These are phyloP conservation scores for Sialia sialis DNA, from an alignment of 2,113 vertebrate species.

Conservation along the genomic window DNA sequence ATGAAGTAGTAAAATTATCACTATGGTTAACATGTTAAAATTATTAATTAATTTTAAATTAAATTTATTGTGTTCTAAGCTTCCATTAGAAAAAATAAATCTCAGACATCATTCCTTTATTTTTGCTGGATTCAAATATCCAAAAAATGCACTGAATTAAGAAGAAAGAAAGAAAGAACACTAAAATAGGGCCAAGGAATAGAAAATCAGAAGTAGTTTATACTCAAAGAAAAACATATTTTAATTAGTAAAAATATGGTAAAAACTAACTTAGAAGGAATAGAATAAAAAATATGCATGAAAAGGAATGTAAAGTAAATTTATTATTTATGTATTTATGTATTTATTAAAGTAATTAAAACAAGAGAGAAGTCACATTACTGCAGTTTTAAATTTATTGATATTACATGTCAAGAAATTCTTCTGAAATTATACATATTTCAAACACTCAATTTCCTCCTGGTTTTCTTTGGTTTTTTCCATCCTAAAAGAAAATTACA, in stretches of 20 bases:
- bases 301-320: neutral
- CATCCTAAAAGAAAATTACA: neutral
- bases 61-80: neutral
- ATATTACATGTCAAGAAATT: neutral
- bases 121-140: neutral
- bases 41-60: neutral
- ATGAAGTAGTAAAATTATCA: neutral
- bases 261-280: neutral
- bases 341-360: neutral
- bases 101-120: neutral
- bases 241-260: neutral
- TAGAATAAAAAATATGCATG: neutral
- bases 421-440: neutral
- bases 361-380: neutral
- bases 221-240: neutral
- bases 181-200: neutral
- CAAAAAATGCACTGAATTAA: neutral
- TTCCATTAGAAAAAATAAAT: neutral
- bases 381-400: neutral
- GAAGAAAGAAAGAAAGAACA: neutral
- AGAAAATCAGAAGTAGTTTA: neutral
- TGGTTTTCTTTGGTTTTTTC: neutral
- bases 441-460: neutral
- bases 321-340: neutral
- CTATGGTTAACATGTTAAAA: neutral